Evolutionary conservation across 1,140 invertebrate genomes (phyloP).

Genomic region (Bombus sylvicola): DNA sequence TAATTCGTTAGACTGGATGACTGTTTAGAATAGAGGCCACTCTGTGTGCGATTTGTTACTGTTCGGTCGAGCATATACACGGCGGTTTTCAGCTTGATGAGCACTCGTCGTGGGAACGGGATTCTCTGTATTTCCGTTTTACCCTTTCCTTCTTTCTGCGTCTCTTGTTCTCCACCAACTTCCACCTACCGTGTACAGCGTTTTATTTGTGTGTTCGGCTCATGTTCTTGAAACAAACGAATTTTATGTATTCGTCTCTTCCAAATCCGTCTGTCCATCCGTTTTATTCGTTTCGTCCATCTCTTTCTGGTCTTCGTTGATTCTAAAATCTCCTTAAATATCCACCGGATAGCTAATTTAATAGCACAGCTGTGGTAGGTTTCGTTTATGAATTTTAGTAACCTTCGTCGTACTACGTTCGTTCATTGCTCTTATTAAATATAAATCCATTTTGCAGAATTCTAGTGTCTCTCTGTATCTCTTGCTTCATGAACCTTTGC

Average conservation of each 20-base stretch:
- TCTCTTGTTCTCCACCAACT: background rate
- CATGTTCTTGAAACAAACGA: background rate
- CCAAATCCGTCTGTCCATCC: background rate
- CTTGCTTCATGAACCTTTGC: too few relatives aligned
- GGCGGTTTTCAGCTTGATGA: slow-evolving; percentile 63
- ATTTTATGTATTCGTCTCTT: background rate
- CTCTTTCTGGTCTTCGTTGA: background rate
- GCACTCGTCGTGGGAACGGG: slow-evolving; percentile 72
- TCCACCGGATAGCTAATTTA: too few relatives aligned
- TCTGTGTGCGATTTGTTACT: slow-evolving; percentile 67
- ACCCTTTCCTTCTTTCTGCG: slow-evolving; percentile 37
- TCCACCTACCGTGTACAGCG: background rate
- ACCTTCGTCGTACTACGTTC: too few relatives aligned
- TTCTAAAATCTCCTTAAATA: too few relatives aligned
- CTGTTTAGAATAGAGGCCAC: slow-evolving; percentile 60
- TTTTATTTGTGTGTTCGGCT: background rate
- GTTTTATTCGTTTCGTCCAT: too few relatives aligned
- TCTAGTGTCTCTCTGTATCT: too few relatives aligned
- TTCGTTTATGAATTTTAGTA: too few relatives aligned
- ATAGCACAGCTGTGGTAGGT: too few relatives aligned
- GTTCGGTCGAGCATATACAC: slow-evolving; percentile 19
- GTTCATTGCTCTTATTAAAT: too few relatives aligned
- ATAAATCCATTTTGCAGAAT: too few relatives aligned
- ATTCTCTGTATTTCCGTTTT: slow-evolving; percentile 62
- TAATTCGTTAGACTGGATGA: background rate